Conservation (phyloP, 1,140 invertebrate species). For the Spodoptera litura region DNA sequence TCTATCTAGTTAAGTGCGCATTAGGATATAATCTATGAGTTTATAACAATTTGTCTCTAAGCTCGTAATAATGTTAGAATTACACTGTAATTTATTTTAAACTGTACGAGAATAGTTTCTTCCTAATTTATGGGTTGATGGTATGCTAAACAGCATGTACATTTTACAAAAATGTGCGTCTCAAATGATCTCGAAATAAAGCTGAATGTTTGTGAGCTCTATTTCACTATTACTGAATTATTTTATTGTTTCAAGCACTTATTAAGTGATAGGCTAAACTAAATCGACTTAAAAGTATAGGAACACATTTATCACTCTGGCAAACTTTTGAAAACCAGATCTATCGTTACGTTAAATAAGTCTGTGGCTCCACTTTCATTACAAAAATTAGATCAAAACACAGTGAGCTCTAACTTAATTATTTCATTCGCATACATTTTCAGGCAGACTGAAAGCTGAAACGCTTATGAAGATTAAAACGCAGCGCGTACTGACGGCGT, state of each 20-base stretch:
- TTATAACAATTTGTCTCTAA: slow-evolving; percentile 32
- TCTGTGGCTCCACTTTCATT: not conserved
- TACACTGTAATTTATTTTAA: slow-evolving; percentile 29
- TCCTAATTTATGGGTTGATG: slow-evolving; percentile 13
- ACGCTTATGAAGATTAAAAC: slow-evolving; percentile 63
- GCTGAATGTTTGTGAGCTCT: too few relatives aligned
- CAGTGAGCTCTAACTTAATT: slow-evolving; percentile 17
- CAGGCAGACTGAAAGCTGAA: slow-evolving; percentile 51
- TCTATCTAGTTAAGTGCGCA: slow-evolving; percentile 33
- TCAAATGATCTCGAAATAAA: too few relatives aligned
- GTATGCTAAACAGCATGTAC: not conserved
- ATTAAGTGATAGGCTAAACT: too few relatives aligned
- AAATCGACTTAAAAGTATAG: too few relatives aligned
- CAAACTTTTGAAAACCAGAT: too few relatives aligned
- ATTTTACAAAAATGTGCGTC: too few relatives aligned
- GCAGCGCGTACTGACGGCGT: slow-evolving; percentile 52
- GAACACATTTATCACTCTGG: too few relatives aligned
- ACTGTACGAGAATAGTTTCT: slow-evolving; percentile 9
- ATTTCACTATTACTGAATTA: too few relatives aligned
- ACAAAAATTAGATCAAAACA: not conserved
- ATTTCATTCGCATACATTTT: slow-evolving; percentile 20
- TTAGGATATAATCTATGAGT: slow-evolving; percentile 22
- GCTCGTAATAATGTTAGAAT: slow-evolving; percentile 10
- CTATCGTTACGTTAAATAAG: too few relatives aligned
- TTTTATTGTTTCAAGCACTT: too few relatives aligned